These are phyloP conservation scores for Apotomis capreana DNA, from an alignment of 2,888 invertebrate species.

Conservation along the genomic window DNA sequence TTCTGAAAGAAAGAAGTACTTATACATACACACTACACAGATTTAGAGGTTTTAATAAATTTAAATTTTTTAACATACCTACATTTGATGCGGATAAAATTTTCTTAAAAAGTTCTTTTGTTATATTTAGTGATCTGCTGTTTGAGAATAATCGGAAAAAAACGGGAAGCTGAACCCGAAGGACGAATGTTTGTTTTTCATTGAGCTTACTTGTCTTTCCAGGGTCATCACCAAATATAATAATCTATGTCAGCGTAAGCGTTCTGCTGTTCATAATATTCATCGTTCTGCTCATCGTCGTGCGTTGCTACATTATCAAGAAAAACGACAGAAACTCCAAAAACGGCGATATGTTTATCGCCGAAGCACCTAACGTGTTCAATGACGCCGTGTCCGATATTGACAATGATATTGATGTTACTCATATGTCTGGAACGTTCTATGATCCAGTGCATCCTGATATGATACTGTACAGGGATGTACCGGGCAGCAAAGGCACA, in stretches of 20 bases:
- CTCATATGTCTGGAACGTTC: slow-evolving; percentile 77
- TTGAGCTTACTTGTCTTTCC: slow-evolving; percentile 48
- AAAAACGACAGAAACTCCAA: slow-evolving; percentile 63
- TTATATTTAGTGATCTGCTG: too few relatives aligned
- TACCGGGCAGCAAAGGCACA: slow-evolving; percentile 67
- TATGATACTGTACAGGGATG: slow-evolving; percentile 75
- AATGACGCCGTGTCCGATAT: slow-evolving; percentile 74
- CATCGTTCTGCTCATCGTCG: slow-evolving; percentile 53
- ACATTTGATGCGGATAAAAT: too few relatives aligned
- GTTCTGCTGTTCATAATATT: slow-evolving; percentile 56
- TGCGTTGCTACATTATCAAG: slow-evolving; percentile 62
- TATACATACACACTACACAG: too few relatives aligned
- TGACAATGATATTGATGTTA: slow-evolving; percentile 74
- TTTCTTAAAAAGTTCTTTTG: too few relatives aligned
- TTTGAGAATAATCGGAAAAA: too few relatives aligned
- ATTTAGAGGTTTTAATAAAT: too few relatives aligned
- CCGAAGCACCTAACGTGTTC: slow-evolving; percentile 76
- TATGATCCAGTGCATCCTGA: slow-evolving; percentile 77
- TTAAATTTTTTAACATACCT: too few relatives aligned
- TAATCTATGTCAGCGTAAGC: slow-evolving; percentile 60
- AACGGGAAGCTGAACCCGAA: background rate
- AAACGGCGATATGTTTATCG: slow-evolving; percentile 75
- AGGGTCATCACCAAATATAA: slow-evolving; percentile 51
- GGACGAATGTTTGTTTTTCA: background rate
- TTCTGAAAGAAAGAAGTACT: too few relatives aligned